Conservation (phyloP, 2,888 invertebrate genomes). For the Bursaphelenchus okinawaensis region DNA sequence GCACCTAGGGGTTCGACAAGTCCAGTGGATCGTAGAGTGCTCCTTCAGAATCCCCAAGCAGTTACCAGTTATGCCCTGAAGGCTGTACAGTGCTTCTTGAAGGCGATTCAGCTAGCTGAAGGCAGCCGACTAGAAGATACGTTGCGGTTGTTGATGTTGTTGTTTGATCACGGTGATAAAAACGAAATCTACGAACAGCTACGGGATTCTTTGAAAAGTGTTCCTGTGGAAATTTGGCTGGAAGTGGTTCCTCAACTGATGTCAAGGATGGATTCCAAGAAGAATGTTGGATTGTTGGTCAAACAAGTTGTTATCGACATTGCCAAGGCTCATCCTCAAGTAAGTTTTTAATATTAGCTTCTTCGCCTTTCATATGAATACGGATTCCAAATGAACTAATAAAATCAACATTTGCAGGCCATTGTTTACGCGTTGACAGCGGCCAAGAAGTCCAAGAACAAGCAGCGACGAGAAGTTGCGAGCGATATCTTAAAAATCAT, state of each 20-base stretch:
- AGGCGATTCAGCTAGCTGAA: constrained; percentile 43
- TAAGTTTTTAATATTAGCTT: constrained; percentile 31
- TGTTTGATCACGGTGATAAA: constrained; percentile 86
- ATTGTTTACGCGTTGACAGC: constrained; percentile 94
- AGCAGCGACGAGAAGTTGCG: constrained; percentile 79
- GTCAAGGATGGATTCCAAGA: constrained; percentile 88
- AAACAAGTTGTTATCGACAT: constrained; percentile 89
- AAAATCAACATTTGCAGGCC: constrained; percentile 63
- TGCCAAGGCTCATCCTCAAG: constrained; percentile 91
- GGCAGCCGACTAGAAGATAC: constrained; percentile 82
- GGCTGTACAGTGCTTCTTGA: constrained; percentile 39
- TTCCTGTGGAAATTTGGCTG: constrained; percentile 96
- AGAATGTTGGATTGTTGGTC: constrained; percentile 80
- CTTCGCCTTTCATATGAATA: neutral
- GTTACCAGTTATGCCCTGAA: constrained; percentile 21
- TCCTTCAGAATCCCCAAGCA: constrained; percentile 5
- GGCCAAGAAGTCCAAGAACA: constrained; percentile 85
- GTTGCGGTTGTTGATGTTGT: constrained; percentile 79
- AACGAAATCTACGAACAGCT: constrained; percentile 88
- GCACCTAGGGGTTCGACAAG: neutral
- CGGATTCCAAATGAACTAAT: no score
- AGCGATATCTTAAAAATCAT: constrained; percentile 88
- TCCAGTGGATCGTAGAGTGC: neutral
- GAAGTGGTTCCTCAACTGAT: constrained; percentile 97
- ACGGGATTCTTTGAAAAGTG: constrained; percentile 80